Percentiles rank a stretch among this genome's conserved stretches.
Conservation (phyloP, 2,888 invertebrate genomes). For the Ethmia dodecea region DNA sequence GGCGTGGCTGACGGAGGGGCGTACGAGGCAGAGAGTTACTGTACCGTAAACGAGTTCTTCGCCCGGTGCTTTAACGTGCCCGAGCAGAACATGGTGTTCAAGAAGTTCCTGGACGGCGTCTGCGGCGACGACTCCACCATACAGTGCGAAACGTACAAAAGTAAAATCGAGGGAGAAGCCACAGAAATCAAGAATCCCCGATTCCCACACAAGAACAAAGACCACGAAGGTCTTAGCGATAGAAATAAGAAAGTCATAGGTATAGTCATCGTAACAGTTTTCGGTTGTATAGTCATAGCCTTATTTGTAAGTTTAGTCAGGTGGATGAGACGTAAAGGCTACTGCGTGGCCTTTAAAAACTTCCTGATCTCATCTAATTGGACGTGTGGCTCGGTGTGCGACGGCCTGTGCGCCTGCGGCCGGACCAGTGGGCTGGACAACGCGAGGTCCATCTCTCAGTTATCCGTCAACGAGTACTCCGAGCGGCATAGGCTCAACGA, state of each 20-base stretch:
- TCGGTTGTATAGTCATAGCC: conserved; percentile 70
- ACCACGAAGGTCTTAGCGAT: conserved; percentile 33
- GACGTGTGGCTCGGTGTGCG: conserved; percentile 50
- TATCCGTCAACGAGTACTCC: conserved; percentile 80
- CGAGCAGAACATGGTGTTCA: conserved; percentile 79
- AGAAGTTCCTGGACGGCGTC: conserved; percentile 79
- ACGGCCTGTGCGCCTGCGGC: conserved; percentile 56
- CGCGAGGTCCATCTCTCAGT: conserved; percentile 77
- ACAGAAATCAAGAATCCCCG: conserved; percentile 63
- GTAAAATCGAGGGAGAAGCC: conserved; percentile 36
- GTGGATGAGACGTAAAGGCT: conserved; percentile 78
- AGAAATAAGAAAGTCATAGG: conserved; percentile 61
- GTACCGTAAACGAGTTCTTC: conserved; percentile 77
- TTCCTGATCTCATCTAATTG: conserved; percentile 54
- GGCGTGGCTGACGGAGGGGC: conserved; percentile 51
- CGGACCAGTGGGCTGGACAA: conserved; percentile 72
- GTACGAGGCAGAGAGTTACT: conserved; percentile 76
- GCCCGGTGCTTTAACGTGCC: conserved; percentile 81
- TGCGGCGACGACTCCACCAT: conserved; percentile 73
- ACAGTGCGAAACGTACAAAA: conserved; percentile 75
- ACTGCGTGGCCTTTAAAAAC: conserved; percentile 63
- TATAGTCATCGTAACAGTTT: conserved; percentile 72
- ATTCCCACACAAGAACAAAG: conserved; percentile 56
- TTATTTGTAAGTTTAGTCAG: conserved; percentile 73
- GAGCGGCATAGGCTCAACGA: conserved; percentile 79